Evolutionary conservation across 1,140 invertebrate genomes (phyloP).

Genomic region (Papilio xuthus): DNA sequence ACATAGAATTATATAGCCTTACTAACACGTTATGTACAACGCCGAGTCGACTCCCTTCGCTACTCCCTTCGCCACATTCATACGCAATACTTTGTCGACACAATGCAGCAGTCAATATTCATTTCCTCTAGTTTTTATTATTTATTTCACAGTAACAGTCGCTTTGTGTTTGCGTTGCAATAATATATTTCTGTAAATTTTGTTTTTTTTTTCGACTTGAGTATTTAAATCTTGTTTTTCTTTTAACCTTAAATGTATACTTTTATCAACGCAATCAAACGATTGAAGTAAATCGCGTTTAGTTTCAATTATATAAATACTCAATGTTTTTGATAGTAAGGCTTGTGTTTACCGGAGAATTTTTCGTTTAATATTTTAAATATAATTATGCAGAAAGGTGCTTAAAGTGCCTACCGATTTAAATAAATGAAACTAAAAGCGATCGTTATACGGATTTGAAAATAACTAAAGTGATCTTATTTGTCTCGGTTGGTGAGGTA

Average conservation of each 20-base stretch:
- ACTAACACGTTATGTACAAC: conserved; percentile 35
- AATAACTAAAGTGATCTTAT: neutral
- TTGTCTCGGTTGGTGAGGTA: neutral
- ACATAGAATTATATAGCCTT: conserved; percentile 31
- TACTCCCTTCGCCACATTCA: conserved; percentile 2
- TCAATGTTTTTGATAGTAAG: neutral
- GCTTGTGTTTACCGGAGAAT: neutral
- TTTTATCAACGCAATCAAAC: neutral
- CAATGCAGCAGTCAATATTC: conserved; percentile 1
- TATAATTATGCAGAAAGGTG: neutral
- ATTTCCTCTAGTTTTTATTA: conserved; percentile 31
- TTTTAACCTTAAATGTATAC: conserved; percentile 4
- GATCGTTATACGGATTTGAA: neutral
- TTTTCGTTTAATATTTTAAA: conserved; percentile 1
- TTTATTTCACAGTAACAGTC: conserved; percentile 18
- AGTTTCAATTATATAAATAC: conserved; percentile 10
- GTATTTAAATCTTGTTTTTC: conserved; percentile 11
- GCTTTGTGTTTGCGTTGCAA: conserved; percentile 19
- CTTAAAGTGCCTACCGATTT: conserved; percentile 10
- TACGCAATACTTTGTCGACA: conserved; percentile 26
- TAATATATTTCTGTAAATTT: conserved; percentile 27
- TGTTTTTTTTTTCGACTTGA: conserved; percentile 12
- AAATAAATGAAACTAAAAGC: neutral
- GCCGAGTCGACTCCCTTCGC: conserved; percentile 27
- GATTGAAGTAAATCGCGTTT: neutral